A percentile compares a stretch with the other conserved stretches of the same genome.
Evolutionary conservation across 2,113 vertebrate species (phyloP).

Genomic region (Furnarius figulus): DNA sequence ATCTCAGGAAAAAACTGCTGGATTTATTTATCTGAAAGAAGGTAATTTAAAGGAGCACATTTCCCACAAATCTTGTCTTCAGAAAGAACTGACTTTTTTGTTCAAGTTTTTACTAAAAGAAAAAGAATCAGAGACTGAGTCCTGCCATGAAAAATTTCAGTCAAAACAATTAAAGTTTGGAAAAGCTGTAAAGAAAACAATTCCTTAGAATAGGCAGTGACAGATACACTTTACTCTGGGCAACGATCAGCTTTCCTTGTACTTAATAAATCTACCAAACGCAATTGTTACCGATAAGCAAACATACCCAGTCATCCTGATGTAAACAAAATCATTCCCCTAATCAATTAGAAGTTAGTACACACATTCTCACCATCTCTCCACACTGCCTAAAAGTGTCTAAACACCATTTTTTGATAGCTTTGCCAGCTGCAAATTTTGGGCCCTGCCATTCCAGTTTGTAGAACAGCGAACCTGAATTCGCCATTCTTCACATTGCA

Average conservation of each 20-base stretch:
- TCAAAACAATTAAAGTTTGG: neutral
- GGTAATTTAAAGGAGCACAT: neutral
- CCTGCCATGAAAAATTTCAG: neutral
- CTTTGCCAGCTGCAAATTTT: neutral
- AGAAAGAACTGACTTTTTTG: neutral
- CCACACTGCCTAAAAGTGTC: neutral
- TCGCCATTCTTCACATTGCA: neutral
- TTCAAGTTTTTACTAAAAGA: neutral
- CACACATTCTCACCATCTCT: neutral
- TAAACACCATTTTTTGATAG: neutral
- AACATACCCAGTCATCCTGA: neutral
- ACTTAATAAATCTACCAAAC: neutral
- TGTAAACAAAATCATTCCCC: neutral
- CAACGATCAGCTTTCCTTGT: neutral
- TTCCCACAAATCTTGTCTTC: neutral
- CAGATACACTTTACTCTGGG: neutral
- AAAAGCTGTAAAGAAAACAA: neutral
- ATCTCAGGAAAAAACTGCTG: neutral
- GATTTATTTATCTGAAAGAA: neutral
- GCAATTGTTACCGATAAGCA: neutral
- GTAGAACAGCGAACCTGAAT: neutral
- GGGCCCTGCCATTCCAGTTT: neutral
- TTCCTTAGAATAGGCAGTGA: neutral
- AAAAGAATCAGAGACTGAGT: neutral
- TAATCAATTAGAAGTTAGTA: neutral